Evolutionary conservation across 2,888 invertebrate species (phyloP).

Genomic region (Gisinianus flammeolus): DNA sequence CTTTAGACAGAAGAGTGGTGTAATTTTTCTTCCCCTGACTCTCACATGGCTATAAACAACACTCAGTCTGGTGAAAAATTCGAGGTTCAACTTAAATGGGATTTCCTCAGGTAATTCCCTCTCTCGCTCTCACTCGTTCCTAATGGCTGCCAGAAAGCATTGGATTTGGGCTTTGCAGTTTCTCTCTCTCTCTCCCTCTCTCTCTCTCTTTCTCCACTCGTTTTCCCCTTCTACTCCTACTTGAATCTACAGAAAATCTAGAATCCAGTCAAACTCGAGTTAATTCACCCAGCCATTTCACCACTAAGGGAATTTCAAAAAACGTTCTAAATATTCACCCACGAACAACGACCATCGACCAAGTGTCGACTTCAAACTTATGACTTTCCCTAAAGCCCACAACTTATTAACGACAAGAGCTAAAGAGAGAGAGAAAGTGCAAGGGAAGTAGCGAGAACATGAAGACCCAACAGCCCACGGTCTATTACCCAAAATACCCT

Average conservation of each 20-base stretch:
- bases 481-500: too few species aligned
- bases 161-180: conserved; percentile 47
- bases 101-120: conserved; percentile 49
- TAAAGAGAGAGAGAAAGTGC: too few species aligned
- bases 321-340: not conserved
- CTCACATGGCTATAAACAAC: conserved; percentile 44
- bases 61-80: conserved; percentile 44
- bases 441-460: too few species aligned
- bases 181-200: not conserved
- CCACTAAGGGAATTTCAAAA: not conserved
- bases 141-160: conserved; percentile 51
- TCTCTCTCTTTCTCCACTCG: not conserved
- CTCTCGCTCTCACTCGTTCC: not conserved
- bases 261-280: not conserved
- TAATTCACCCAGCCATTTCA: not conserved
- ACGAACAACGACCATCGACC: not conserved
- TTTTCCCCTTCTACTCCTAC: not conserved
- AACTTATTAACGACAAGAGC: too few species aligned
- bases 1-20: conserved; percentile 30
- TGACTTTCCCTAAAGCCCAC: too few species aligned
- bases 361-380: not conserved
- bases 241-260: not conserved
- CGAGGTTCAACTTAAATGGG: conserved; percentile 47
- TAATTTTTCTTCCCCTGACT: conserved; percentile 35
- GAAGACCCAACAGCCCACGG: too few species aligned